These are phyloP conservation scores for Nemopilema nomurai DNA, from an alignment of 30 jellyfish, hydroid and myxozoan genomes.

Conservation along the genomic window DNA sequence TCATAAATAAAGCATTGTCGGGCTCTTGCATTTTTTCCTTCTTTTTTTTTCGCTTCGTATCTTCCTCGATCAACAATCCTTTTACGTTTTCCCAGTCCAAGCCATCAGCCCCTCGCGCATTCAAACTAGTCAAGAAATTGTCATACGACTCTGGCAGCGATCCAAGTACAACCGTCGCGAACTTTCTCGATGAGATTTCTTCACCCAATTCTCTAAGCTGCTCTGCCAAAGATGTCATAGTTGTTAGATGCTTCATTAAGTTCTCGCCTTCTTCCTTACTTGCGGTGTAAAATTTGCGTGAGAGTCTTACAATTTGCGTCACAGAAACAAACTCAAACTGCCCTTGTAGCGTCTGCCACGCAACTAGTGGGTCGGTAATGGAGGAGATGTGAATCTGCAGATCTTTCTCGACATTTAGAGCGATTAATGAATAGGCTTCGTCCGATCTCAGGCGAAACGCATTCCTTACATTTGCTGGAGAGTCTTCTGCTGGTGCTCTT, in stretches of 20 bases:
- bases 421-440: too few relatives aligned
- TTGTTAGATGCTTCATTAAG: conserved; percentile 15
- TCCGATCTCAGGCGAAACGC: too few relatives aligned
- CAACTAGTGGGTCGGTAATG: neutral
- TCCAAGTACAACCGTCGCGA: conserved; percentile 24
- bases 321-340: neutral
- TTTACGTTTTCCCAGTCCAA: conserved; percentile 24
- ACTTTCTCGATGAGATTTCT: conserved; percentile 10
- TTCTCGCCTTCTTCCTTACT: conserved; percentile 29
- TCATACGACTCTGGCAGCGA: conserved; percentile 27
- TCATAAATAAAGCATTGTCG: conserved; percentile 1
- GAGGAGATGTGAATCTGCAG: too few relatives aligned
- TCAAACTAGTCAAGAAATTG: neutral
- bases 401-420: too few relatives aligned
- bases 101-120: conserved; percentile 4
- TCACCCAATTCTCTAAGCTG: neutral
- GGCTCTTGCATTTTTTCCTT: conserved; percentile 9
- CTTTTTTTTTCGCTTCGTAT: conserved; percentile 1
- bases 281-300: conserved; percentile 17
- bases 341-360: neutral
- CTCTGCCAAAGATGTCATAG: conserved; percentile 27
- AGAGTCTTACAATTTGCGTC: conserved; percentile 4
- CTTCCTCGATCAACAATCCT: conserved; percentile 16
- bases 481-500: too few relatives aligned
- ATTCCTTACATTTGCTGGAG: too few relatives aligned